A percentile compares a stretch with the other conserved stretches of the same genome.
Conservation (phyloP, 2,113 vertebrate species). For the Theristicus caerulescens region DNA sequence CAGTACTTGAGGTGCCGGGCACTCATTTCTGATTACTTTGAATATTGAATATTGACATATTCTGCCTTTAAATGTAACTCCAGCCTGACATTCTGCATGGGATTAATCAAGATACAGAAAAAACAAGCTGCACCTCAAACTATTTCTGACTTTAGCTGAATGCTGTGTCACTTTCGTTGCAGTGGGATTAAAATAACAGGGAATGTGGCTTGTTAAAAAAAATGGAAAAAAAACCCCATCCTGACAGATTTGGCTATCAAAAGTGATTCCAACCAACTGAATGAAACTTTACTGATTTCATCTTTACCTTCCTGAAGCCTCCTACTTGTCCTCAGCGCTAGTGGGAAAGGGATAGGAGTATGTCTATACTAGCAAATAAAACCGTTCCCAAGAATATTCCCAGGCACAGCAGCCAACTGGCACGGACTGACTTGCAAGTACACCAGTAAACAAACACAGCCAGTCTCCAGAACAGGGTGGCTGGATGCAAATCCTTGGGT, state of each 20-base stretch:
- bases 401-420: neutral
- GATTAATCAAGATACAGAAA: neutral
- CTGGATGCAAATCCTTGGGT: constrained; percentile 22
- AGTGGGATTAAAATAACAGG: neutral
- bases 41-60: neutral
- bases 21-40: neutral
- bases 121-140: neutral
- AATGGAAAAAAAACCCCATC: fast-evolving
- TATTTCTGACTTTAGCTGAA: neutral
- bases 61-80: neutral
- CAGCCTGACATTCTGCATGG: neutral
- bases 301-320: neutral
- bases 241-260: neutral
- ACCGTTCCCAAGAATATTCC: neutral
- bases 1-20: neutral
- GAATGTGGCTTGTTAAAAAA: neutral
- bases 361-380: neutral
- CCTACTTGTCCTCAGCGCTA: neutral
- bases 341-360: neutral
- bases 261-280: neutral
- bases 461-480: neutral
- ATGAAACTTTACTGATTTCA: neutral
- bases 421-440: neutral
- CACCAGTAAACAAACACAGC: neutral
- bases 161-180: neutral